These are phyloP conservation scores for Argyrosomus regius DNA, from an alignment of 2,797 vertebrate genomes.

Conservation along the genomic window DNA sequence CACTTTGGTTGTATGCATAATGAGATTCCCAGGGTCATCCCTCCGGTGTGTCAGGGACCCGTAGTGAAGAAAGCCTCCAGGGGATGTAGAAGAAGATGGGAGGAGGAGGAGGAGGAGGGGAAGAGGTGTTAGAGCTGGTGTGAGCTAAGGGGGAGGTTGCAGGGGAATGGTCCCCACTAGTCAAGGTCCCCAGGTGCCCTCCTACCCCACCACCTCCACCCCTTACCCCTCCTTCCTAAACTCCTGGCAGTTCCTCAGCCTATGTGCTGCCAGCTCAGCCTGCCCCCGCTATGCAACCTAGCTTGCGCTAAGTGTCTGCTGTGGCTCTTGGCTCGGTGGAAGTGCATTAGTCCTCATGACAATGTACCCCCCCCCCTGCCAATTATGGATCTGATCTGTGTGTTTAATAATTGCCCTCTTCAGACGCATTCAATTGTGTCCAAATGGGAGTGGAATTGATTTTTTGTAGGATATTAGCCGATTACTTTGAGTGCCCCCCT, in stretches of 20 bases:
- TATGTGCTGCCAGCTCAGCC: constrained; percentile 56
- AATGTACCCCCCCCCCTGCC: constrained; percentile 72
- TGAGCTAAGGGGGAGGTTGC: constrained; percentile 53
- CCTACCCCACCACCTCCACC: constrained; percentile 23
- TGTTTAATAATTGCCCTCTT: constrained; percentile 89
- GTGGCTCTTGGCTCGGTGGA: constrained; percentile 74
- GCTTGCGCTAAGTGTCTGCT: constrained; percentile 67
- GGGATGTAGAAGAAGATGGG: constrained; percentile 65
- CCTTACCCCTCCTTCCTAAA: constrained; percentile 44
- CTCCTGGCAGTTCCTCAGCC: constrained; percentile 66
- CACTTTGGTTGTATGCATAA: constrained; percentile 88
- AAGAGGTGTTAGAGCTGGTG: background rate
- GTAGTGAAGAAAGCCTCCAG: constrained; percentile 71
- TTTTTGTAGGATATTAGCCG: constrained; percentile 88
- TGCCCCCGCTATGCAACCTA: constrained; percentile 42
- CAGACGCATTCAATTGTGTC: constrained; percentile 87
- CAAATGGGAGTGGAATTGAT: constrained; percentile 88
- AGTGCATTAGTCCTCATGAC: constrained; percentile 85
- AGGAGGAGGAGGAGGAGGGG: background rate
- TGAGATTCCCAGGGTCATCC: constrained; percentile 89
- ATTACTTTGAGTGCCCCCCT: constrained; percentile 86
- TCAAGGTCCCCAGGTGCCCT: constrained; percentile 65
- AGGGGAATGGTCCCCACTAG: constrained; percentile 53
- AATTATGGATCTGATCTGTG: constrained; percentile 89
- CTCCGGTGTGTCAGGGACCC: constrained; percentile 83